Conservation (phyloP, 2,797 vertebrate species). For the Protonibea diacanthus region DNA sequence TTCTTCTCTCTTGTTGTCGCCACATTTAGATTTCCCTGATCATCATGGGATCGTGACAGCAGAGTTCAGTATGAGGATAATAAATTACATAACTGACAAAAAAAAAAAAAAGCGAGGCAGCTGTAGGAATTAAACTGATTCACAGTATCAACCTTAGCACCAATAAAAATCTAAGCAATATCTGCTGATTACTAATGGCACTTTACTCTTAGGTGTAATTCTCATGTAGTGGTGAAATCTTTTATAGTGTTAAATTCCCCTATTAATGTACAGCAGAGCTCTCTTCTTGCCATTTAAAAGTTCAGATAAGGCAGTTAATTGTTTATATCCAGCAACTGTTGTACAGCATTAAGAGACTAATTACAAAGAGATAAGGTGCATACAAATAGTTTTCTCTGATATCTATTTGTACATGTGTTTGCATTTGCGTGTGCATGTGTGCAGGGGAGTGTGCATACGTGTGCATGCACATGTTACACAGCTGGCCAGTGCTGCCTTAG, state of each 20-base stretch:
- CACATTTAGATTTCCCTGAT: conserved; percentile 86
- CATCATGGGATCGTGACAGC: conserved; percentile 86
- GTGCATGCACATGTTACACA: conserved; percentile 41
- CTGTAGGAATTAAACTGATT: conserved; percentile 67
- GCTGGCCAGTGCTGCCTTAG: conserved; percentile 50
- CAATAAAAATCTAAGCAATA: conserved; percentile 8
- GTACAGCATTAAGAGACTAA: conserved; percentile 21
- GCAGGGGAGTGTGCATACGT: conserved; percentile 3
- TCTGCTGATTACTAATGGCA: conserved; percentile 14
- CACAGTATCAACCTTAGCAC: conserved; percentile 75
- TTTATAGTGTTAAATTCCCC: conserved; percentile 17
- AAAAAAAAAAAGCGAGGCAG: conserved; percentile 32
- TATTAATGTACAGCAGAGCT: not conserved
- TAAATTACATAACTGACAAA: conserved; percentile 60
- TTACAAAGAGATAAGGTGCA: conserved; percentile 24
- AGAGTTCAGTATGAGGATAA: conserved; percentile 68
- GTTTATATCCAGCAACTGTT: conserved; percentile 20
- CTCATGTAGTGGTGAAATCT: not conserved
- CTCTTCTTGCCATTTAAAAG: conserved; percentile 18
- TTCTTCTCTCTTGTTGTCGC: conserved; percentile 83
- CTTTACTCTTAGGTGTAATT: conserved; percentile 1
- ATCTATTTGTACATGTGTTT: conserved; percentile 25
- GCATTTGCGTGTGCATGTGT: not conserved
- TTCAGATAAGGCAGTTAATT: conserved; percentile 9
- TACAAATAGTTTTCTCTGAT: conserved; percentile 19